Evolutionary conservation across 2,113 vertebrate genomes (phyloP), one percentile per base, ranked within the genome.

Genomic region (Corvus hawaiiensis): DNA sequence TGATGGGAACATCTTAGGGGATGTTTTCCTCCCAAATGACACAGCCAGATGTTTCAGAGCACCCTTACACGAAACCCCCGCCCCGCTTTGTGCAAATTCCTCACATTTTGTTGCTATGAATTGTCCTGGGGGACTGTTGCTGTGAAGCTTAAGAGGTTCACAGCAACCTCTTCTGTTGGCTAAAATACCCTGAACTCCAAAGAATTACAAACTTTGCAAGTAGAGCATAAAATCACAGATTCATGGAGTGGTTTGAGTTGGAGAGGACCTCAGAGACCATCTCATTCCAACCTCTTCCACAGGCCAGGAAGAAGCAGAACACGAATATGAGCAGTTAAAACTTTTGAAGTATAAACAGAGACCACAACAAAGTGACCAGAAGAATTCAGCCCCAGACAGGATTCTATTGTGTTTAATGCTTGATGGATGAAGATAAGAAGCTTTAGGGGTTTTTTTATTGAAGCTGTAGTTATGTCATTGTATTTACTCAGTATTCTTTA

Each of bases 301-400:
- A 16, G 23, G 39, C 44, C 33, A 44, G 69, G 77, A 54, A 59
- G 33, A 35, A 54, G 10, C 0, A 39, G 46, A 54, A 63, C 15
- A 7, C 33, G 44, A 73, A 41, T 9, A 30, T 1, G 28, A 86
- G 59, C 33, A 51, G 27, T 63, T 51, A 32, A 63, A 87, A n/a
- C n/a, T 77, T 66, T 39, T 43, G 4, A 86, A 69, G 83, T 48
- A 27, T 67, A 71, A 93, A 77, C 59, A 78, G 87, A 90, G 49
- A 85, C 83, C 85, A 86, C 88, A 96, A 74, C 67, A 91, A 90
- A 96, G 88, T 44, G 63, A 41, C 67, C 87, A 87, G 64, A 91
- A 55, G 66, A 79, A 87, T 76, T 37, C 85, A 93, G 63, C 54
- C 82, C 58, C 79, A 87, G 90, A 66, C 6, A 0, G 58, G 77